A percentile compares a stretch with the other conserved stretches of the same genome.
Evolutionary conservation across 2,797 vertebrate species (phyloP).

Genomic region (Phalloptychus januarius): DNA sequence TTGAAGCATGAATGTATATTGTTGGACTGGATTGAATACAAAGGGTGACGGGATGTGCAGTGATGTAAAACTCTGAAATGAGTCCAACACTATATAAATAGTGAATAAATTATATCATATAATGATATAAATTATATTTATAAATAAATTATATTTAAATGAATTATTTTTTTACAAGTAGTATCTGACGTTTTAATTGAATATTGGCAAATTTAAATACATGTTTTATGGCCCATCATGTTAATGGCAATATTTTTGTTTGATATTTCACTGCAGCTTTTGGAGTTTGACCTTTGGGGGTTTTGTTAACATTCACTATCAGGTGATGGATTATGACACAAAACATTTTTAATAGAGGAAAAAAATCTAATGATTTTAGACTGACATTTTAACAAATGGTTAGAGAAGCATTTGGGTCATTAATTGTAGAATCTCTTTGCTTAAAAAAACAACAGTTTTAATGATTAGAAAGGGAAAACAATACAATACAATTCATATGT

Average conservation of each 20-base stretch:
- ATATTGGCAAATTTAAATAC: conserved; percentile 18
- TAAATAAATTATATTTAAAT: neutral
- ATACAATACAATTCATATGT: neutral
- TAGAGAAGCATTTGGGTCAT: neutral
- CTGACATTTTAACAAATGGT: neutral
- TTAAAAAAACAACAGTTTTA: too few species aligned
- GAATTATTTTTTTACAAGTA: neutral
- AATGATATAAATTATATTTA: too few species aligned
- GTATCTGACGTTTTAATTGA: conserved; percentile 17
- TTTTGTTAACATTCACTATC: neutral
- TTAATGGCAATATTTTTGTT: neutral
- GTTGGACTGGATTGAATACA: neutral
- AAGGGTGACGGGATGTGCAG: conserved; percentile 26
- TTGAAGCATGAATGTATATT: neutral
- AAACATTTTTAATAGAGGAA: neutral
- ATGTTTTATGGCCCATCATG: conserved; percentile 15
- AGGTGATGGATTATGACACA: neutral
- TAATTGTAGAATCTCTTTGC: neutral
- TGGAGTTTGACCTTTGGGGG: conserved; percentile 11
- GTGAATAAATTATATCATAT: too few species aligned
- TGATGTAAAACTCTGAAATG: conserved; percentile 41
- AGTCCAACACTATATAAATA: conserved; percentile 38
- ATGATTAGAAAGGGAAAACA: neutral
- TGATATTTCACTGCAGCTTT: conserved; percentile 16
- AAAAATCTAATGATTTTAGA: neutral